phyloP scores from a whole-genome alignment of 2,888 invertebrate species.

The Drepana falcataria region DNA sequence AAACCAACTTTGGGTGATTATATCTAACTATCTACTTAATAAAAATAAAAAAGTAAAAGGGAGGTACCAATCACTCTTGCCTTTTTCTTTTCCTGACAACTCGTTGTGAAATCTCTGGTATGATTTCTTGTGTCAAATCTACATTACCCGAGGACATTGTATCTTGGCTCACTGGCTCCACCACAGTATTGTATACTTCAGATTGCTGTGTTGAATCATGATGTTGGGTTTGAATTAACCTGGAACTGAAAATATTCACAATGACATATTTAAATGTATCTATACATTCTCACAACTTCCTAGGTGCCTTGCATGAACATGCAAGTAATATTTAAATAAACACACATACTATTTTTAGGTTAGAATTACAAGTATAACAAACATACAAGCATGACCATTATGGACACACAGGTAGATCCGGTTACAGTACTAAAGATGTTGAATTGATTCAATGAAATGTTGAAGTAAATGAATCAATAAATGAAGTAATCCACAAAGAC shows the following conservation, averaged over 20 bases:
- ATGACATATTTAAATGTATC: background rate
- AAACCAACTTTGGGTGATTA: no score
- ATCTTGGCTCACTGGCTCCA: constrained; percentile 11
- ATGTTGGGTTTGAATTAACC: constrained; percentile 35
- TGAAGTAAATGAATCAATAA: no score
- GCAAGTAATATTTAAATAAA: no score
- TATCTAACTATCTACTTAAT: constrained; percentile 3
- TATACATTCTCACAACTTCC: no score
- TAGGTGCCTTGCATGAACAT: no score
- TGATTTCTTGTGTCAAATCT: constrained; percentile 34
- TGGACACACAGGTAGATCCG: no score
- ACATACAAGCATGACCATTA: no score
- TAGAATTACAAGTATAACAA: no score
- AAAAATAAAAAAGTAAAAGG: constrained; percentile 15
- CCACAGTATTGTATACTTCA: constrained; percentile 14
- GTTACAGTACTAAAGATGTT: no score
- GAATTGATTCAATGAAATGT: no score
- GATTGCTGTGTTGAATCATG: constrained; percentile 23
- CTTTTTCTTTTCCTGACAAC: constrained; percentile 49
- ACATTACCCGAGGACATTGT: constrained; percentile 24
- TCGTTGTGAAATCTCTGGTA: constrained; percentile 50
- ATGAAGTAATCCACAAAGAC: no score
- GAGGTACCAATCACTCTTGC: constrained; percentile 15
- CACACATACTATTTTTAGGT: no score
- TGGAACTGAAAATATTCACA: constrained; percentile 34